Evolutionary conservation across 2,888 invertebrate genomes (phyloP), one percentile per base, ranked within the genome.

Genomic region (Rapana venosa): DNA sequence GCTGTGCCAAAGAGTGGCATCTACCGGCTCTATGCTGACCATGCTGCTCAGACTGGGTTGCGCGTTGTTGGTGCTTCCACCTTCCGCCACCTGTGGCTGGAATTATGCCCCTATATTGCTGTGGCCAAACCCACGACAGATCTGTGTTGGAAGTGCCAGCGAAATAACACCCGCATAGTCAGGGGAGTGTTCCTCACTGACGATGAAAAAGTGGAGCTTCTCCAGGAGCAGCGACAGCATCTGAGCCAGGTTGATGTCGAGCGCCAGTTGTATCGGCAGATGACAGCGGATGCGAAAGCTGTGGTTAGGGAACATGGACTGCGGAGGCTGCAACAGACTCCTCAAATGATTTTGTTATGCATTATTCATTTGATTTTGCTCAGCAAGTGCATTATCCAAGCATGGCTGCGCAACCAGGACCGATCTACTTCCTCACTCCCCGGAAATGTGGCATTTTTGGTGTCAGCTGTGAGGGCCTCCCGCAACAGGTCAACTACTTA

Each of bases 351-450:
- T 0, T 90, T 2, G 2, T 22, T 2, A 87, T 90, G 74, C 92
- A 92, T 58, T 92, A 92, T 66, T 86, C 84, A 20, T 92, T 92
- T 91, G 93, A 93, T 61, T 92, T 90, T 91, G 92, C 92, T 5
- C 93, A 93, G 56, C 93, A 93, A 79, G 91, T 93, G 20, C 91
- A 92, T 70, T 93, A 91, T 74, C 93, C 92, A 5, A 91, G 88
- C 47, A 89, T 92, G 74, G 91, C 93, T 26, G 89, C 90, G 35
- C 93, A 93, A 88, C 93, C 93, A n/a, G 94, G 94, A 35, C 93
- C 93, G 22, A 79, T 93, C 0, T 92, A 91, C 81, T 94, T 94
- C 85, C 90, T 91, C 66, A 92, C 92, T 11, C 93, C 93, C 20
- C 89, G 93, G 70, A 93, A 92, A 84, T 88, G 88, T 17, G 90